Evolutionary conservation across 23 tunicate genomes (phyloP), one percentile per base, ranked within the genome.

Genomic region (Halocynthia roretzi): DNA sequence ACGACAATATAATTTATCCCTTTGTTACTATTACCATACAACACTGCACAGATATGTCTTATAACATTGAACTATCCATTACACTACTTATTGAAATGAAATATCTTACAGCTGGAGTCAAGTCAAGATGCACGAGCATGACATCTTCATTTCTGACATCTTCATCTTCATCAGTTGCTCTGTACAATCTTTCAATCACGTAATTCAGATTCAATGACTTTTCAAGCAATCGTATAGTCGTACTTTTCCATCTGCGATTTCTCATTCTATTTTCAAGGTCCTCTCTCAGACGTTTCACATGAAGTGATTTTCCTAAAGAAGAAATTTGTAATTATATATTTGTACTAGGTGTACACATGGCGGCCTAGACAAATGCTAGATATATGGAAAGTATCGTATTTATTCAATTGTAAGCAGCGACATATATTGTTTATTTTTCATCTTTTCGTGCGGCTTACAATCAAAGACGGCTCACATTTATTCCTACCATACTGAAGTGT

Each of bases 161-260:
- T 74, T 31, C 44, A 31, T 31, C 44, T 31, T 4, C 44, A 7
- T 56, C 56, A 48, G 19, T 52, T 54, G 60, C 31, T 53, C 78
- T 19, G 23, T 12, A 22, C 71, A 86, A 74, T 66, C 77, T 56
- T 0, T 74, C 81, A 40, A 86, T 67, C 10, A 80, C 84, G 48
- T 86, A 84, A 86, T 86, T 66, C 12, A 71, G 53, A 55, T 80
- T 74, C 18, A 80, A 56, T 15, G 57, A 6, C 56, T 72, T 86
- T 63, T 86, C 91, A 70, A 86, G 72, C 50, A 86, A 81, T 20
- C 91, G 76, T 18, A 86, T 61, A 12, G 84, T 81, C 0, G 81
- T 61, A 10, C 57, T 60, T 14, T 74, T 72, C 86, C 86, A 82
- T 55, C 75, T 31, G 21, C 66, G 87, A 49, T 52, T 55, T 52